Conservation (phyloP, 2,113 vertebrate genomes). For the Chaetodon auriga region DNA sequence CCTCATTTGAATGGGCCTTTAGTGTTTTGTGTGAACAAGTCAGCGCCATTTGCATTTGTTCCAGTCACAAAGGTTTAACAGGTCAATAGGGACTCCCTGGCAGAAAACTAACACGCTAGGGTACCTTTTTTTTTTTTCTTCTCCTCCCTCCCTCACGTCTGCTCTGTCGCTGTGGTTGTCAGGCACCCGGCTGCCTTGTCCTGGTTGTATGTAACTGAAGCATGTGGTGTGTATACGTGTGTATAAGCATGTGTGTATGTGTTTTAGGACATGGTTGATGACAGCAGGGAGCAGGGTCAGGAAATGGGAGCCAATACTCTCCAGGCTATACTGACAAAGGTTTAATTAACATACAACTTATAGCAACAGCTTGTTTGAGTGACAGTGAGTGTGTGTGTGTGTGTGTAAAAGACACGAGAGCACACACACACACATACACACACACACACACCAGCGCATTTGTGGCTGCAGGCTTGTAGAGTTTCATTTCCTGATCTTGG, state of each 20-base stretch:
- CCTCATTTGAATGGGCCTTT: conserved; percentile 92
- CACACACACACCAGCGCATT: conserved; percentile 13
- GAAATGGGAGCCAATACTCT: conserved; percentile 67
- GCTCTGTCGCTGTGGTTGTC: conserved; percentile 73
- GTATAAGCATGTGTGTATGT: conserved; percentile 51
- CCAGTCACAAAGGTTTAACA: conserved; percentile 97
- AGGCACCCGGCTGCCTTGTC: conserved; percentile 59
- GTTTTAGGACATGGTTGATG: conserved; percentile 62
- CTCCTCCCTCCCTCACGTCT: conserved; percentile 59
- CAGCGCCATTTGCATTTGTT: conserved; percentile 96
- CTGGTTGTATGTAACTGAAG: conserved; percentile 59
- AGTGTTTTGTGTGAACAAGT: conserved; percentile 92
- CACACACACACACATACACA: not conserved
- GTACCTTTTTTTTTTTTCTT: conserved; percentile 55
- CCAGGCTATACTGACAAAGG: conserved; percentile 66
- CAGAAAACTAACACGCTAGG: conserved; percentile 82
- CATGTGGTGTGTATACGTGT: conserved; percentile 58
- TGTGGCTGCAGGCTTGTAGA: conserved; percentile 28
- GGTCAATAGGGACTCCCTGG: conserved; percentile 92
- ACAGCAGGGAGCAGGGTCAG: conserved; percentile 58
- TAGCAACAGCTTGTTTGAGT: conserved; percentile 57
- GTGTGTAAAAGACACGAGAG: not conserved
- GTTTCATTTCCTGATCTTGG: conserved; percentile 47
- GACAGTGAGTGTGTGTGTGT: conserved; percentile 36
- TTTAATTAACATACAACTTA: conserved; percentile 78